phyloP scores from a whole-genome alignment of 2,797 vertebrate species.

The Ctenopoma multispine region DNA sequence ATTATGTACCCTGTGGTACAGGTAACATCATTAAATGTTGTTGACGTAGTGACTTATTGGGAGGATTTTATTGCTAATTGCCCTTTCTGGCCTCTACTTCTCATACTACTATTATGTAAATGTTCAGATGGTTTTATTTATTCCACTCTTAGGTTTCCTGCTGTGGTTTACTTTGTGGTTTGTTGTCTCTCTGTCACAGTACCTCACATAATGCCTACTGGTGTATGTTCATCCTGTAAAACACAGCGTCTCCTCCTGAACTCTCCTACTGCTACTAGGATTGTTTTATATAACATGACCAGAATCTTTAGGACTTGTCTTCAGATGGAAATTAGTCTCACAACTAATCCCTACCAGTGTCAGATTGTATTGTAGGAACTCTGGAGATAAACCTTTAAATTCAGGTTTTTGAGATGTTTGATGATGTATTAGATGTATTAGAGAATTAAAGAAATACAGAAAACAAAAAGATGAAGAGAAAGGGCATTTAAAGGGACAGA shows the following conservation, averaged over 20 bases:
- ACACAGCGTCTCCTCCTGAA: constrained; percentile 10
- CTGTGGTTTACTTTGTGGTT: constrained; percentile 39
- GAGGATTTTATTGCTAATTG: not conserved
- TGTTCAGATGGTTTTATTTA: no score
- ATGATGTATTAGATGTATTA: no score
- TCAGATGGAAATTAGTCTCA: not conserved
- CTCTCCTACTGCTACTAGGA: not conserved
- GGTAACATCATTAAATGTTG: not conserved
- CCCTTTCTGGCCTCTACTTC: not conserved
- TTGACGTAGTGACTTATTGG: constrained; percentile 7
- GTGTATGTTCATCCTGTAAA: constrained; percentile 31
- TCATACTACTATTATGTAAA: not conserved
- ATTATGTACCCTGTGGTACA: not conserved
- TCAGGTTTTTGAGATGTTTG: no score
- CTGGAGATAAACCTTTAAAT: not conserved
- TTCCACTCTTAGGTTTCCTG: not conserved
- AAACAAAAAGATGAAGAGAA: no score
- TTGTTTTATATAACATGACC: constrained; percentile 13
- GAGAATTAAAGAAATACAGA: no score
- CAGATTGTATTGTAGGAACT: no score
- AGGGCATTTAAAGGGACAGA: no score
- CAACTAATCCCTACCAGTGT: not conserved
- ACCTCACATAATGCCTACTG: constrained; percentile 56
- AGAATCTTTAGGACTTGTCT: constrained; percentile 3
- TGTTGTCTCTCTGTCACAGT: constrained; percentile 29